Evolutionary conservation across 2,113 vertebrate genomes (phyloP).

Genomic region (Colaptes auratus): DNA sequence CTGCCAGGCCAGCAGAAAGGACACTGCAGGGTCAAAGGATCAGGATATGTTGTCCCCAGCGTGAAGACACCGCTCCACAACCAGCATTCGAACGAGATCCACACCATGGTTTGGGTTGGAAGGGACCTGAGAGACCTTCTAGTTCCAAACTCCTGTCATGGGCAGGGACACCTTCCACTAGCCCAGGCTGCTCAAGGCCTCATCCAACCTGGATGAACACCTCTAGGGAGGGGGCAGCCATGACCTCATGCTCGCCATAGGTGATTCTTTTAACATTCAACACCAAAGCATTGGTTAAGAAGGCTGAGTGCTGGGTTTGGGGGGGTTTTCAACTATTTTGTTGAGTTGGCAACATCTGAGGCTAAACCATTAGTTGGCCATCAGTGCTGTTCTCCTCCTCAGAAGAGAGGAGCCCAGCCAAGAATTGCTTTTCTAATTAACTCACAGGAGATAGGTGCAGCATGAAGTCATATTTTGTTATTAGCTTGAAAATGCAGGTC

Average conservation of each 20-base stretch:
- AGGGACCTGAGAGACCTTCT: too few relatives aligned
- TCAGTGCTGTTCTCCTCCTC: neutral
- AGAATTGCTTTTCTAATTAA: neutral
- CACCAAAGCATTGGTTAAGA: neutral
- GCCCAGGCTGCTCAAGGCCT: too few relatives aligned
- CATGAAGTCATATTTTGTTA: neutral
- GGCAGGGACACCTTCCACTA: neutral
- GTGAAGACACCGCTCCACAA: neutral
- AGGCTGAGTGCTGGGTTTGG: neutral
- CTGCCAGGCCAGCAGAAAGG: neutral
- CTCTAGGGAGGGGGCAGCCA: too few relatives aligned
- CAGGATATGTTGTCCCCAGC: accelerated
- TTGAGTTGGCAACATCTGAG: neutral
- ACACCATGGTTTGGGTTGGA: too few relatives aligned
- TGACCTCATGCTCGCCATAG: too few relatives aligned
- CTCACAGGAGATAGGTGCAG: neutral
- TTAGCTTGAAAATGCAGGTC: neutral
- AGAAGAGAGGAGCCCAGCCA: neutral
- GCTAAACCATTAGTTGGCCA: neutral
- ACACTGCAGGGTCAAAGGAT: neutral
- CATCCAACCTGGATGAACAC: too few relatives aligned
- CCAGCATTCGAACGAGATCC: neutral
- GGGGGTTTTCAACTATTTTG: neutral
- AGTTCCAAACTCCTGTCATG: too few relatives aligned
- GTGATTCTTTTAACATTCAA: neutral